Conservation (phyloP, 2,113 vertebrate genomes). For the Platysternon megacephalum region DNA sequence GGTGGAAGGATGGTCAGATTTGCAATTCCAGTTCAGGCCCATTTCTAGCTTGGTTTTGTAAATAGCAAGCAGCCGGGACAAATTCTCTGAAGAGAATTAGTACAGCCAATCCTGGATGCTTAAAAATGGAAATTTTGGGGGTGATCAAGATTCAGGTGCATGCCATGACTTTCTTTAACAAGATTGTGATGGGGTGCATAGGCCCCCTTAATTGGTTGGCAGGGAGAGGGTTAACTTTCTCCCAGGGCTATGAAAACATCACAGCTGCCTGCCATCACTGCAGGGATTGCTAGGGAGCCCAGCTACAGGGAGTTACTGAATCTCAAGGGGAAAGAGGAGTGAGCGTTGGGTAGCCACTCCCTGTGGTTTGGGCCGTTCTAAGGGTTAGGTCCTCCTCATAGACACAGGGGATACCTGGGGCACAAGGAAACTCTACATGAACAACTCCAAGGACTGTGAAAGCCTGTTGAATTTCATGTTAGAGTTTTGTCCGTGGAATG, state of each 20-base stretch:
- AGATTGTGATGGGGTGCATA: not conserved
- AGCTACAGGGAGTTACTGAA: rapidly evolving
- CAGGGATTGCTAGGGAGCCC: not conserved
- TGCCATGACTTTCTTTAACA: rapidly evolving
- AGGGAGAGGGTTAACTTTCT: not conserved
- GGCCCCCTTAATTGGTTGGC: not conserved
- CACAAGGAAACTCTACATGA: not conserved
- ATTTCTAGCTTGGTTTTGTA: not conserved
- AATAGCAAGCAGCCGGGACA: not conserved
- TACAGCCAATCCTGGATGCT: not conserved
- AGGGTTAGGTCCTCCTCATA: not conserved
- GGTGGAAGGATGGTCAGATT: not conserved
- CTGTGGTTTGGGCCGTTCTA: not conserved
- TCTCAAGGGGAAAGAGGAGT: not conserved
- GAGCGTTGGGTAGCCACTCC: not conserved
- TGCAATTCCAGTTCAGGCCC: not conserved
- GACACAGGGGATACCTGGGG: not conserved
- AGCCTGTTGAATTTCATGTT: not conserved
- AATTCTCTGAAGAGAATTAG: not conserved
- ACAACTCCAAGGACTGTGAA: not conserved
- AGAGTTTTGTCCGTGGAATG: not conserved
- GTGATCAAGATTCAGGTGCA: not conserved
- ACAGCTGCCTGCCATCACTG: rapidly evolving
- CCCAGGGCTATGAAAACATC: rapidly evolving
- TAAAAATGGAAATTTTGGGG: not conserved